Evolutionary conservation across 2,888 invertebrate genomes (phyloP).

Genomic region (Lathronympha strigana): DNA sequence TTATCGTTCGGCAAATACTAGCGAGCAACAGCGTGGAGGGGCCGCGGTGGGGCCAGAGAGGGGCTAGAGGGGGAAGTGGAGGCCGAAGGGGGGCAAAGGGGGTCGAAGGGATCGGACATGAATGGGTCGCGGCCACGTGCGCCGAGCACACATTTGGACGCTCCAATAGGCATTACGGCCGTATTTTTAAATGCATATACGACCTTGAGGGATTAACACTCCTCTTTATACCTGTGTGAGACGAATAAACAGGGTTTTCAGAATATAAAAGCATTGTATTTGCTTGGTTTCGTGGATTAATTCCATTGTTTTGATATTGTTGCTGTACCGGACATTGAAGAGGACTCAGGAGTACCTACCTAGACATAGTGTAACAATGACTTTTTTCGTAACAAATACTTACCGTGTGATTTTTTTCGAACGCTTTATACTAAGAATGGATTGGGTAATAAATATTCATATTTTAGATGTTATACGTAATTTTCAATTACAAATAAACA

Average conservation of each 20-base stretch:
- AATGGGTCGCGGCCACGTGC: constrained; percentile 52
- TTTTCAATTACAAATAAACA: no score
- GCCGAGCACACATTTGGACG: constrained; percentile 54
- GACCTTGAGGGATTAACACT: constrained; percentile 19
- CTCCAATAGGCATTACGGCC: constrained; percentile 51
- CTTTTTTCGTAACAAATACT: no score
- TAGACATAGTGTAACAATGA: no score
- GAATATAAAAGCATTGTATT: constrained; percentile 16
- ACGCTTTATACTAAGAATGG: no score
- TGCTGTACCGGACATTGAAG: constrained; percentile 8
- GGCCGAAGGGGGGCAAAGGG: constrained; percentile 24
- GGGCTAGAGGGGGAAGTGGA: constrained; percentile 27
- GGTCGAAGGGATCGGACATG: constrained; percentile 45
- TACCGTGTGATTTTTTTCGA: no score
- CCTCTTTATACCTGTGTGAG: constrained; percentile 7
- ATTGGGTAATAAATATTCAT: no score
- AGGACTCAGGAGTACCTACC: neutral
- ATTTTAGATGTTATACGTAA: no score
- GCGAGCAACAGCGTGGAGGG: constrained; percentile 34
- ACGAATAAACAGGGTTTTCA: constrained; percentile 15
- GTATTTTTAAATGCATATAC: constrained; percentile 47
- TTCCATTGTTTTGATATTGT: constrained; percentile 3
- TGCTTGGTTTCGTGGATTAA: neutral
- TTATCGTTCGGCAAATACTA: constrained; percentile 37
- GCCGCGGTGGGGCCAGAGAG: neutral